Percentiles rank a stretch among this genome's conserved stretches.
phyloP scores from a whole-genome alignment of 2,113 vertebrate species.

The Chelonoidis abingdonii region DNA sequence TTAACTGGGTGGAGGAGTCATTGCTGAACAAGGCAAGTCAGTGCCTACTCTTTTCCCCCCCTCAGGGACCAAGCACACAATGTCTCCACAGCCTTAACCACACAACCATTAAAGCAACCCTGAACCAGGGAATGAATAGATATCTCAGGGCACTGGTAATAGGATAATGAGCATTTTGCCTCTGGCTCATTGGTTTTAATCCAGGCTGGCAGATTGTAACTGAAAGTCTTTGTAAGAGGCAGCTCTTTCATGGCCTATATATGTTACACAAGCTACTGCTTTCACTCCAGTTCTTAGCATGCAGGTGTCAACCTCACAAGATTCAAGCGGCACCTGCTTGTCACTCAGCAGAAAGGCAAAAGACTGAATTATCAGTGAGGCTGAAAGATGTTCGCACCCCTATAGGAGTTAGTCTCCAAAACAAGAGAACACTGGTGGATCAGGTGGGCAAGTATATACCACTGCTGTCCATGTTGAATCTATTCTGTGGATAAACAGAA shows the following conservation, averaged over 20 bases:
- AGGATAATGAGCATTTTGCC: background rate
- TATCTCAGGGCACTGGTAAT: background rate
- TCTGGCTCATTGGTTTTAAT: background rate
- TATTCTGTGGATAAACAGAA: background rate
- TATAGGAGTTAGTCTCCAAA: background rate
- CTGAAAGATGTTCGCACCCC: background rate
- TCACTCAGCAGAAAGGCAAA: background rate
- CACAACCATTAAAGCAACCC: background rate
- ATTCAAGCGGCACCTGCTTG: background rate
- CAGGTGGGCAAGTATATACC: background rate
- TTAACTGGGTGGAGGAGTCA: background rate
- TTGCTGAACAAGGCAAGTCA: background rate
- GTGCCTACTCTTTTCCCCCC: background rate
- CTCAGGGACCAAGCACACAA: background rate
- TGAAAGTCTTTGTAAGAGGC: background rate
- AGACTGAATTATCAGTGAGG: background rate
- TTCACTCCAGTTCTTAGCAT: background rate
- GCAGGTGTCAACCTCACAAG: background rate
- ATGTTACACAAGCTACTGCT: background rate
- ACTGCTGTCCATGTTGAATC: background rate
- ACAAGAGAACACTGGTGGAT: fast-evolving
- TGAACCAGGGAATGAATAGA: background rate
- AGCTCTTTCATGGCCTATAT: background rate
- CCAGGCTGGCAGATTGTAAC: fast-evolving
- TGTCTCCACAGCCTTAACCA: background rate